Evolutionary conservation across 2,888 invertebrate species (phyloP).

Genomic region (Euzetes globulus): DNA sequence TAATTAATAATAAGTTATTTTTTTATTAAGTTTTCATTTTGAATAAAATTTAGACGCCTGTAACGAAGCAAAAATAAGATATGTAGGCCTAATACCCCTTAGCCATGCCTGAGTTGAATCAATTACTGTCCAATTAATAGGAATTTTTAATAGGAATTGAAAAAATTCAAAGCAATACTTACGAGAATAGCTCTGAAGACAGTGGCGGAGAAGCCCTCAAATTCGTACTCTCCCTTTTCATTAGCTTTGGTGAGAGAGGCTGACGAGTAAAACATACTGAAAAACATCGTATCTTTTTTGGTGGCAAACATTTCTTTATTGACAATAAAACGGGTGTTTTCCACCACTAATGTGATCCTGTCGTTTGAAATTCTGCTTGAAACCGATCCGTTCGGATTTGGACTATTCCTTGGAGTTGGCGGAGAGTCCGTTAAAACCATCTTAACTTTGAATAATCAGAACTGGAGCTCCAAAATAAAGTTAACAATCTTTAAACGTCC

Average conservation of each 20-base stretch:
- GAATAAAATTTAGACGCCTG: too few relatives aligned
- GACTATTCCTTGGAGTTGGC: not conserved
- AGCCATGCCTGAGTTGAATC: too few relatives aligned
- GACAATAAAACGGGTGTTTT: conserved; percentile 86
- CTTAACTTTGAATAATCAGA: too few relatives aligned
- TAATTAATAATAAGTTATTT: too few relatives aligned
- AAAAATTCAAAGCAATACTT: conserved; percentile 39
- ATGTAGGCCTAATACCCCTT: too few relatives aligned
- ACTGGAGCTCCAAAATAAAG: too few relatives aligned
- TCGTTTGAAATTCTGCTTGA: not conserved
- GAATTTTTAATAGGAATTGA: too few relatives aligned
- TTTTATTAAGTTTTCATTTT: too few relatives aligned
- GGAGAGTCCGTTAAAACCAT: conserved; percentile 4
- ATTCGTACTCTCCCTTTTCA: conserved; percentile 91
- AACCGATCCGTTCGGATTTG: not conserved
- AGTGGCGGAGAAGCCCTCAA: conserved; percentile 90
- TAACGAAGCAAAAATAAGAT: too few relatives aligned
- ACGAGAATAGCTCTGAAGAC: conserved; percentile 85
- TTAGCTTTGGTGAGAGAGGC: conserved; percentile 74
- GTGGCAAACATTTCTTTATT: conserved; percentile 86
- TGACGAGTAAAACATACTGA: conserved; percentile 50
- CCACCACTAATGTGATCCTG: conserved; percentile 81
- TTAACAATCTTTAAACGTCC: too few relatives aligned
- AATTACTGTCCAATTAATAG: too few relatives aligned
- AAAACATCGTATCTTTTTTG: conserved; percentile 97